Base-by-base conservation (phyloP, 2,797 vertebrate genomes). In the Salarias fasciatus region DNA sequence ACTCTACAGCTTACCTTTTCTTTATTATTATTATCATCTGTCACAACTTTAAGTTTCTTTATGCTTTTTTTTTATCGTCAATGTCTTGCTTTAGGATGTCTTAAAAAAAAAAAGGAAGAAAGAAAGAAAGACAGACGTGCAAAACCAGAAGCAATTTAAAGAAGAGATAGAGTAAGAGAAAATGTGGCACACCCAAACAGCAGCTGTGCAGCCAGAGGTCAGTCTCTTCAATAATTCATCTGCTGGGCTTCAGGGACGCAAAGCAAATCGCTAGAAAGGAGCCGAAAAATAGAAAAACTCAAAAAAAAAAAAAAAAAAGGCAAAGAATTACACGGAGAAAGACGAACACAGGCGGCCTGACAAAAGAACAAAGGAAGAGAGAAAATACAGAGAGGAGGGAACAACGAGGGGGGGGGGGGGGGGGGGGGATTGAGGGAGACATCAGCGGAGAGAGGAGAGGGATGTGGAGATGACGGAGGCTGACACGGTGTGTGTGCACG, bases 191-290 rank as follows among this genome's bases (percentile, higher is more conserved):
- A n/a, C n/a, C n/a, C n/a, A n/a, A n/a, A n/a, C n/a, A n/a, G n/a
- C n/a, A n/a, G n/a, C n/a, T n/a, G n/a, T n/a, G 55, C 52, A 75
- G 41, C 50, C 61, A 56, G 41, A 40, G 77, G 86, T 86, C 81
- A 79, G 52, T 47, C 31, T 73, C 56, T 8, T 86, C 72, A 82
- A 83, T 86, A 79, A 81, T 82, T 87, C 54, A 88, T 66, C 46
- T 53, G 10, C 41, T 18, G 57, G 50, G 24, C 53, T 71, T 44
- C 4, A 40, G 61, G 70, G 69, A 45, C 49, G 53, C 44, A 73
- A 53, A 60, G 64, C 43, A 49, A 78, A 71, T 51, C 30, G 30
- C 62, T 61, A 61, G 73, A 73, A 73, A 48, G 72, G 65, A 78
- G 14, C 59, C 45, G 59, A 8, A 4, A 35, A 53, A 37, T 28